Percentiles rank a stretch among this genome's conserved stretches.
Evolutionary conservation across 37 sponge, comb jelly and placozoan genomes (phyloP).

Genomic region (Mnemiopsis leidyi): DNA sequence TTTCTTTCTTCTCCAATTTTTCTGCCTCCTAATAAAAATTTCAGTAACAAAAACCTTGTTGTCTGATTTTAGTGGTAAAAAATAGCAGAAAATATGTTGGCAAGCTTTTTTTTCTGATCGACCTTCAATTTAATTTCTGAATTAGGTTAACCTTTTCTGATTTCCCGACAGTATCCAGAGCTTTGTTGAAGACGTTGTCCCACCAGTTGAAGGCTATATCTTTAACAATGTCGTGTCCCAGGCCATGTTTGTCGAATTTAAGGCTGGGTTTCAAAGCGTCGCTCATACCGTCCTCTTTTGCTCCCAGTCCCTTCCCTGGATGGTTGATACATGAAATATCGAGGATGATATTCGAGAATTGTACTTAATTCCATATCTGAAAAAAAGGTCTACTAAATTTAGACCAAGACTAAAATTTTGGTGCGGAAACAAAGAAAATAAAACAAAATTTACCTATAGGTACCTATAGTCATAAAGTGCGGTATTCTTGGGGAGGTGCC

Average conservation of each 20-base stretch:
- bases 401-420: neutral
- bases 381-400: no score
- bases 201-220: slow-evolving; percentile 65
- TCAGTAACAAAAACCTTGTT: no score
- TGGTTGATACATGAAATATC: no score
- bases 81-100: no score
- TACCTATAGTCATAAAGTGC: neutral
- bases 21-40: neutral
- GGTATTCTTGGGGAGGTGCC: no score
- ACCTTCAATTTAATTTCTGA: no score
- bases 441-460: neutral
- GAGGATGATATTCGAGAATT: no score
- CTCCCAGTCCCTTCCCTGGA: neutral
- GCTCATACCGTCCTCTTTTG: slow-evolving; percentile 48
- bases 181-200: slow-evolving; percentile 61
- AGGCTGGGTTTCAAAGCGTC: slow-evolving; percentile 28
- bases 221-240: slow-evolving; percentile 50
- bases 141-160: neutral
- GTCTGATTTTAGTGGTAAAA: no score
- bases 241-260: slow-evolving; percentile 57
- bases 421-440: neutral
- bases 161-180: slow-evolving; percentile 32
- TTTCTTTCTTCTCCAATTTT: neutral
- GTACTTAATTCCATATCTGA: no score
- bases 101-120: neutral